A percentile compares a stretch with the other conserved stretches of the same genome.
phyloP scores from a whole-genome alignment of 2,113 vertebrate species.

The Poecilia latipinna region DNA sequence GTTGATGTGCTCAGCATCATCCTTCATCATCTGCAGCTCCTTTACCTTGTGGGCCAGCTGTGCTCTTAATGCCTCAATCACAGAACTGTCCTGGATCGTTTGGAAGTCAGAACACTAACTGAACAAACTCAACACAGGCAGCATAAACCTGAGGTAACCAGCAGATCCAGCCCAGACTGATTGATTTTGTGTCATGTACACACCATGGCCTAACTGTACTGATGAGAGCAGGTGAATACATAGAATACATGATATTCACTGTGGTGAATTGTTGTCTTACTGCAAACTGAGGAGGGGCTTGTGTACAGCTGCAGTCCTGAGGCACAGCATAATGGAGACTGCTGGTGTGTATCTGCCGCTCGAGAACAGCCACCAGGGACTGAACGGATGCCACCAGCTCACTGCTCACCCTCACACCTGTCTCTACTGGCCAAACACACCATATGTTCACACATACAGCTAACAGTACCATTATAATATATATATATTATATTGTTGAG shows the following conservation, averaged over 20 bases:
- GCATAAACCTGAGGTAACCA: no score
- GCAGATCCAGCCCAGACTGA: not conserved
- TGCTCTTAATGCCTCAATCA: constrained; percentile 76
- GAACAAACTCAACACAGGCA: not conserved
- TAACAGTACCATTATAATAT: not conserved
- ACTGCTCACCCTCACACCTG: constrained; percentile 65
- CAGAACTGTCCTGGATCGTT: constrained; percentile 64
- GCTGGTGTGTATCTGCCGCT: constrained; percentile 65
- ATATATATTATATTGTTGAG: not conserved
- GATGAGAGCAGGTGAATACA: no score
- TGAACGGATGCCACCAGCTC: constrained; percentile 81
- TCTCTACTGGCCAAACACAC: constrained; percentile 39
- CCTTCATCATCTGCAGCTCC: constrained; percentile 78
- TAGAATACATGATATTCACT: no score
- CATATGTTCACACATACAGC: not conserved
- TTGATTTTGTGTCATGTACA: not conserved
- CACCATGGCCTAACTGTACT: not conserved
- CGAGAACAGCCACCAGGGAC: constrained; percentile 68
- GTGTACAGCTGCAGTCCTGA: not conserved
- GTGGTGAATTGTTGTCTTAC: constrained; percentile 10
- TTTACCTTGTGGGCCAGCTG: constrained; percentile 80
- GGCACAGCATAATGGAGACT: constrained; percentile 6
- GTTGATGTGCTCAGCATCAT: constrained; percentile 80
- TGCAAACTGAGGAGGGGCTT: constrained; percentile 2
- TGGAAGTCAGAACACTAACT: constrained; percentile 11